Conservation (phyloP, 2,113 vertebrate genomes). For the Pardalotus punctatus region DNA sequence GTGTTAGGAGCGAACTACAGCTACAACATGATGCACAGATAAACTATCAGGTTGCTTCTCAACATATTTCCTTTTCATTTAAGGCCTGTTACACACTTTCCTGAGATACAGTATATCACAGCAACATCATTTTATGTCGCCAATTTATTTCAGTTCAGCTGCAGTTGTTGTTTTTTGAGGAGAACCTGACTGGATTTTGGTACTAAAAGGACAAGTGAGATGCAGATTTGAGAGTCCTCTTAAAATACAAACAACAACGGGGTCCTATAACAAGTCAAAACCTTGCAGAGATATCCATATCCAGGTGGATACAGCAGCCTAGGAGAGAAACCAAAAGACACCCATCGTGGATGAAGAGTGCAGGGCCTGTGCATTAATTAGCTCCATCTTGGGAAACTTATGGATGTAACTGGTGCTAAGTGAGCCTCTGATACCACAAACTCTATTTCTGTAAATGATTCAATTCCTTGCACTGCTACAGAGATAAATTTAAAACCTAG, state of each 20-base stretch:
- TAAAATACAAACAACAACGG: neutral
- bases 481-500: conserved; percentile 14
- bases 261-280: neutral
- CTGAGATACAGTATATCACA: neutral
- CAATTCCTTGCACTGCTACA: neutral
- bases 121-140: neutral
- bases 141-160: neutral
- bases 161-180: neutral
- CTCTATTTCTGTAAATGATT: conserved; percentile 22
- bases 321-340: neutral
- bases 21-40: conserved; percentile 54
- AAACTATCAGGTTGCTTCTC: conserved; percentile 24
- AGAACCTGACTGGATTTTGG: neutral
- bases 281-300: neutral
- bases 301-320: neutral
- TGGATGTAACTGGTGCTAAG: neutral
- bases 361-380: neutral
- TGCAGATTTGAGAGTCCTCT: neutral
- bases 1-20: conserved; percentile 54
- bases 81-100: neutral
- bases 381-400: neutral
- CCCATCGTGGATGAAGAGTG: fast-evolving
- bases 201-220: neutral
- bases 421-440: neutral
- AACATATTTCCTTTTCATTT: neutral